Evolutionary conservation across 2,797 vertebrate species (phyloP).

Genomic region (Naso thynnoides): DNA sequence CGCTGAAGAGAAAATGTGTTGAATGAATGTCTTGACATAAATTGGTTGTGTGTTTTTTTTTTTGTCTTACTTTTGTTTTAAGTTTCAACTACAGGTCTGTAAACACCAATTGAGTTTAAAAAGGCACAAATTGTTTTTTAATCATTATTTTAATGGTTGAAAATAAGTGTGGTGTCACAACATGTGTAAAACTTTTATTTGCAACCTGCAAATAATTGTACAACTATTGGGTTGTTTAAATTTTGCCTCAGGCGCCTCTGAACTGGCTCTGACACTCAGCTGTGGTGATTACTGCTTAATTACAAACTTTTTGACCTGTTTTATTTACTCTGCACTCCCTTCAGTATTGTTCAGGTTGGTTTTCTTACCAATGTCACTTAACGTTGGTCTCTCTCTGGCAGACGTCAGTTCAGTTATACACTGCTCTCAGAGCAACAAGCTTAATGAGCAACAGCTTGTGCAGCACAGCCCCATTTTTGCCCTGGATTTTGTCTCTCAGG

Average conservation of each 20-base stretch:
- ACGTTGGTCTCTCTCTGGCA: not conserved
- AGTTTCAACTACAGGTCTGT: not conserved
- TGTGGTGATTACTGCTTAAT: conserved; percentile 5
- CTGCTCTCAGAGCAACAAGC: not conserved
- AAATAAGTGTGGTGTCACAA: not conserved
- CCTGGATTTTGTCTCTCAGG: conserved; percentile 3
- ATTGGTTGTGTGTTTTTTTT: too few relatives aligned
- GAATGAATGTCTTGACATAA: too few relatives aligned
- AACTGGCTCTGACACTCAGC: not conserved
- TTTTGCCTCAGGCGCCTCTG: not conserved
- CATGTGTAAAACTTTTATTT: conserved; percentile 29
- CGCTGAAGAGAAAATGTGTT: too few relatives aligned
- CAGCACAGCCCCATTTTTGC: not conserved
- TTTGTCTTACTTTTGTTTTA: not conserved
- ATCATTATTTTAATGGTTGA: not conserved
- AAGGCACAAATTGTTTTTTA: not conserved
- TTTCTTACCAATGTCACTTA: not conserved
- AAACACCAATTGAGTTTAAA: too few relatives aligned
- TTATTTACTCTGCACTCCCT: not conserved
- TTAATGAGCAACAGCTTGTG: not conserved
- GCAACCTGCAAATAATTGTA: conserved; percentile 7
- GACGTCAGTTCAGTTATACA: not conserved
- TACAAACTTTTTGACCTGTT: conserved; percentile 11
- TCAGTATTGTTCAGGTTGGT: not conserved
- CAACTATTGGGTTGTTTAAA: not conserved